Conservation (phyloP, 2,113 vertebrate species). For the Caretta caretta region DNA sequence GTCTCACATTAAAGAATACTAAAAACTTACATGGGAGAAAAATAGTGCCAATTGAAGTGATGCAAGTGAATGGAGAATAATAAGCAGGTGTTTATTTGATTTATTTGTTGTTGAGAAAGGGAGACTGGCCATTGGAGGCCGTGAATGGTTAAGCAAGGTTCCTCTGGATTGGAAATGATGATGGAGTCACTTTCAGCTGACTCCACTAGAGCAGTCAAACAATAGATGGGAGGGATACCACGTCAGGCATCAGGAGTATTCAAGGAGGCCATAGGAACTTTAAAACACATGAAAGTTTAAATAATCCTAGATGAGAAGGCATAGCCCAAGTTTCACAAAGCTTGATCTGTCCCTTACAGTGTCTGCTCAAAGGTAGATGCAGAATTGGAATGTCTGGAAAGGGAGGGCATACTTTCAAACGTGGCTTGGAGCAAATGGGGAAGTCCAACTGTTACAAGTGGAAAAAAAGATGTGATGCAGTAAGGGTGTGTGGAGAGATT, state of each 20-base stretch:
- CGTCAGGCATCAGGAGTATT: not conserved
- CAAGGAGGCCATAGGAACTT: not conserved
- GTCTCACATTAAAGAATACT: not conserved
- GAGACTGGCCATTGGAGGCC: not conserved
- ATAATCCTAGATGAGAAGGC: not conserved
- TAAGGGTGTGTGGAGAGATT: not conserved
- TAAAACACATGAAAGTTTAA: not conserved
- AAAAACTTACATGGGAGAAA: not conserved
- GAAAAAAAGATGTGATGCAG: not conserved
- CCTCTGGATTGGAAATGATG: not conserved
- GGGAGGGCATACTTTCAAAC: not conserved
- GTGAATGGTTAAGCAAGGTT: not conserved
- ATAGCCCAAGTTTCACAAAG: no score
- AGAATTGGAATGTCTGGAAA: not conserved
- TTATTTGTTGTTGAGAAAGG: not conserved
- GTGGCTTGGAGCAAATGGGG: not conserved
- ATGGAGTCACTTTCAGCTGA: not conserved
- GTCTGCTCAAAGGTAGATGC: not conserved
- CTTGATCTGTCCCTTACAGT: not conserved
- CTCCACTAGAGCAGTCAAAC: not conserved
- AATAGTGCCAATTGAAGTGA: not conserved
- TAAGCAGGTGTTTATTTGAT: not conserved
- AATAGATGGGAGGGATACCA: not conserved
- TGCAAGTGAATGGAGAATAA: not conserved
- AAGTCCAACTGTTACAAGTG: not conserved